Percentiles rank a stretch among this genome's conserved stretches.
phyloP scores from a whole-genome alignment of 2,888 invertebrate species.

The Drosophila borealis region DNA sequence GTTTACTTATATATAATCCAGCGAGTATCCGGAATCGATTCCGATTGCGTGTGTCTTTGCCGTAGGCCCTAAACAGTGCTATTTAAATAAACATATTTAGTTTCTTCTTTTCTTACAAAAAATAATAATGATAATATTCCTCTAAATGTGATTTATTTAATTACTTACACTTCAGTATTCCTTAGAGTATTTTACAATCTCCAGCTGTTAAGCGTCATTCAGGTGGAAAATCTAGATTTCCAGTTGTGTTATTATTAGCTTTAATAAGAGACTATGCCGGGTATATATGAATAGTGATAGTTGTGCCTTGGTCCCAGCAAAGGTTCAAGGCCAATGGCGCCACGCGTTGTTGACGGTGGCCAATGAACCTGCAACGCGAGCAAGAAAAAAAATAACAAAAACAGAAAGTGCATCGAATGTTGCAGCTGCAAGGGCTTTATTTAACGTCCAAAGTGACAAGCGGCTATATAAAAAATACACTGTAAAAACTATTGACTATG shows the following conservation, averaged over 20 bases:
- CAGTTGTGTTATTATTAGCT: not conserved
- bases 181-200: not conserved
- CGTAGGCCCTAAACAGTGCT: too few relatives aligned
- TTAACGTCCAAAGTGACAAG: slow-evolving; percentile 5
- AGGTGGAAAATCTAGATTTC: not conserved
- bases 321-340: slow-evolving; percentile 31
- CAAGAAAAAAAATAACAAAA: slow-evolving; percentile 8
- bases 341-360: slow-evolving; percentile 14
- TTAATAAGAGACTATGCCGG: slow-evolving; percentile 2
- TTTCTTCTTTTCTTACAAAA: too few relatives aligned
- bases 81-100: too few relatives aligned
- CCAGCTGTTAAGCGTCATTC: not conserved
- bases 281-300: slow-evolving; percentile 14
- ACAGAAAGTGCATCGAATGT: slow-evolving; percentile 18
- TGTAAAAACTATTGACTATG: too few relatives aligned
- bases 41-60: too few relatives aligned
- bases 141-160: not conserved
- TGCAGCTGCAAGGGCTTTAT: slow-evolving; percentile 1
- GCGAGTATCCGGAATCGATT: too few relatives aligned
- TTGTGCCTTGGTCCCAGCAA: slow-evolving; percentile 2
- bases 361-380: slow-evolving; percentile 21
- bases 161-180: not conserved
- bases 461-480: not conserved
- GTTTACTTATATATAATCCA: too few relatives aligned
- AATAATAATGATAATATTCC: not conserved